Base-by-base conservation (phyloP, 2,888 invertebrate species). In the Gisinianus flammeolus region DNA sequence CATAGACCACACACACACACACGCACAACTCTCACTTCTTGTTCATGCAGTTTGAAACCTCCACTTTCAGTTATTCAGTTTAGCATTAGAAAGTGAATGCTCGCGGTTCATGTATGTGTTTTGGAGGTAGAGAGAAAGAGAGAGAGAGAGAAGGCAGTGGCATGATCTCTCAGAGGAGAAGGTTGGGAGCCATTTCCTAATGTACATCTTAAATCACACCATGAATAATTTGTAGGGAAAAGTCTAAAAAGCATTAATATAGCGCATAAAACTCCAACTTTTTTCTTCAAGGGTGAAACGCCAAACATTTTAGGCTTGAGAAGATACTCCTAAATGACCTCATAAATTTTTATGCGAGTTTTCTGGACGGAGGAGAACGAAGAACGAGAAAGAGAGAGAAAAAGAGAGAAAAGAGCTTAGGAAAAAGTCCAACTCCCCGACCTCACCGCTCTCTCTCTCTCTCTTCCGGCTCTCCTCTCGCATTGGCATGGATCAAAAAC, bases 161-260 rank as follows among this genome's bases (percentile, higher is more conserved):
- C 35, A 35, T 35, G 35, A 35, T 35, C 35, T 35, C 35, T 35
- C 35, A 35, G 35, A 35, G 35, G 35, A 35, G 35, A 12, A 35
- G 35, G 35, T 35, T 35, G 77, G 80, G 79, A 83, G 79, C 81
- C 82, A 82, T 84, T 84, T 84, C 82, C 83, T 83, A 84, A 83
- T 83, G 83, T 82, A 82, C 81, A 84, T 84, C 84, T 82, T 84
- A 84, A 84, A 84, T 84, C 84, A 84, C 82, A 83, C 83, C 82
- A 84, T 84, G 84, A 84, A 84, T 84, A 84, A 84, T 84, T 84
- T 84, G 82, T 83, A 77, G 81, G 78, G 82, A 82, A 82, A 82
- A 81, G 82, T 82, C 84, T 84, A 82, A 84, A 82, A 82, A 80
- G 82, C 84, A 83, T 82, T 83, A 83, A 83, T 83, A 83, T 82